Base-by-base conservation (phyloP, 2,888 invertebrate species). In the Sesia bembeciformis region DNA sequence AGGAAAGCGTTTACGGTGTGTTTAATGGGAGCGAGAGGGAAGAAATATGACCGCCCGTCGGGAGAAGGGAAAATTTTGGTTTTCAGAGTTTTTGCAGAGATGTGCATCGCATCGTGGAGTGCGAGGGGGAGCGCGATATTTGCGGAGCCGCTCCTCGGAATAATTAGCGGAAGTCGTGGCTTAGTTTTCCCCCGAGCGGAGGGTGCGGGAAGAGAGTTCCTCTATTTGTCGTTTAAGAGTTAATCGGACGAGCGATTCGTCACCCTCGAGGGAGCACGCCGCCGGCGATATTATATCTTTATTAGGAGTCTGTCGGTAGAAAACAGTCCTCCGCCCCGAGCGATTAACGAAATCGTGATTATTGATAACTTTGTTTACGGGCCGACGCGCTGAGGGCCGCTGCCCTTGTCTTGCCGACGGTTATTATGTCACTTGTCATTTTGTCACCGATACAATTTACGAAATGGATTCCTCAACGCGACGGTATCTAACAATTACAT, bases 151-250 rank as follows among this genome's bases (percentile, higher is more conserved):
- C 79, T 84, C 76, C 81, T 79, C 72, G 75, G 81, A 78, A 84
- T 88, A 89, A 88, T 89, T 87, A 87, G 87, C 84, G 84, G 84
- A 86, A 86, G 85, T 84, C 84, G 84, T 84, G 86, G 85, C 86
- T 88, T 87, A 87, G 87, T 84, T 81, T 80, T 79, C 84, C 84
- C 85, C 82, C 75, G 73, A 65, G 60, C 70, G 65, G 81, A 80
- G 81, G 79, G 74, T 61, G 81, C 76, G 82, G 81, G 81, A 74
- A 81, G 84, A 83, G 84, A 82, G 84, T 82, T 81, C 76, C 81
- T 89, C 87, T 88, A 87, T 88, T 89, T 88, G 88, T 87, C 88
- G 88, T 87, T 88, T 87, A 86, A 86, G 89, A 89, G 89, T 88
- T 88, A 88, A 89, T 89, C 88, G 86, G 83, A 81, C 81, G 80